A percentile compares a stretch with the other conserved stretches of the same genome.
These are phyloP conservation scores for Syritta pipiens DNA, from an alignment of 2,888 invertebrate genomes.

Conservation along the genomic window DNA sequence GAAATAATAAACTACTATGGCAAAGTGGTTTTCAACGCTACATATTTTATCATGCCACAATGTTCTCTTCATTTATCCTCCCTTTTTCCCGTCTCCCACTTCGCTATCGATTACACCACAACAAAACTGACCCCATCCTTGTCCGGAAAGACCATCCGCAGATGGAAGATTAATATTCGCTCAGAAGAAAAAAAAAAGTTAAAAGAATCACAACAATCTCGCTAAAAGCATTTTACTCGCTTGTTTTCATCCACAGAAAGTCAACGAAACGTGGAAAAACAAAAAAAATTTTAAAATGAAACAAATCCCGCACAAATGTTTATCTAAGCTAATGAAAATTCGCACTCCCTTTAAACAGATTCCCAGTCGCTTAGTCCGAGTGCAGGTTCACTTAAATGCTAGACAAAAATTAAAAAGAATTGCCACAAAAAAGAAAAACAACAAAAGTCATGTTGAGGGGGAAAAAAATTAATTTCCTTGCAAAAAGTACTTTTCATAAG, in stretches of 20 bases:
- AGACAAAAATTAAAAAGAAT: slow-evolving; percentile 13
- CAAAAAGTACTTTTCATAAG: background rate
- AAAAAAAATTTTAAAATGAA: too few species aligned
- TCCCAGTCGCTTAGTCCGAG: slow-evolving; percentile 12
- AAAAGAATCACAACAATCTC: slow-evolving; percentile 4
- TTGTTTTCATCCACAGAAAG: too few species aligned
- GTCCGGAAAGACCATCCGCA: background rate
- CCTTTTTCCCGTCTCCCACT: too few species aligned
- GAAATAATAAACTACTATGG: too few species aligned
- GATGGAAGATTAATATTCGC: slow-evolving; percentile 13
- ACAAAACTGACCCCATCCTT: background rate
- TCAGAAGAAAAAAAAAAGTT: too few species aligned
- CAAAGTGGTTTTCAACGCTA: too few species aligned
- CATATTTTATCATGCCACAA: too few species aligned
- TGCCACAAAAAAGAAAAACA: too few species aligned
- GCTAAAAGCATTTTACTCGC: slow-evolving; percentile 6
- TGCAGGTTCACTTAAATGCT: slow-evolving; percentile 5
- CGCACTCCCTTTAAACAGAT: slow-evolving; percentile 35
- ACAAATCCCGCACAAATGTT: slow-evolving; percentile 27
- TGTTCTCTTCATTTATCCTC: too few species aligned
- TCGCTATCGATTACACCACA: background rate
- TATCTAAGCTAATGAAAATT: slow-evolving; percentile 42
- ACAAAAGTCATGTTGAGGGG: too few species aligned
- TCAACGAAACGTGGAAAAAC: background rate
- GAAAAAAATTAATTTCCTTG: too few species aligned